Conservation (phyloP, 2,888 invertebrate genomes). For the Chesias legatella region DNA sequence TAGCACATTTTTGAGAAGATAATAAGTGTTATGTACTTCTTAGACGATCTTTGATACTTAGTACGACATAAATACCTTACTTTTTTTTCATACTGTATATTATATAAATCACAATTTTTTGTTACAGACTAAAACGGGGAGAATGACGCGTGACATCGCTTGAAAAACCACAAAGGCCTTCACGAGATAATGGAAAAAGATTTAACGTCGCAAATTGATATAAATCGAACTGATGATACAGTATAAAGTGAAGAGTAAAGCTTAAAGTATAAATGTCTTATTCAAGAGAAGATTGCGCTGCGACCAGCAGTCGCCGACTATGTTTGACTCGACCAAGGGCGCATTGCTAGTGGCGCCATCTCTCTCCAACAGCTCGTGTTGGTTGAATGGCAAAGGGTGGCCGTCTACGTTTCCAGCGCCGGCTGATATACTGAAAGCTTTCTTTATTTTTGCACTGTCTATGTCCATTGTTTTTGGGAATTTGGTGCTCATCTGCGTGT, state of each 20-base stretch:
- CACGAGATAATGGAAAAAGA: slow-evolving; percentile 23
- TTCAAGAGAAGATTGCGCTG: slow-evolving; percentile 68
- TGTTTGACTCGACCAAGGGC: slow-evolving; percentile 84
- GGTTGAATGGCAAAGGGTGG: slow-evolving; percentile 84
- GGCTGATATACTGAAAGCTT: slow-evolving; percentile 87
- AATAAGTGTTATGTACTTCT: no score
- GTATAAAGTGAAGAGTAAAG: slow-evolving; percentile 30
- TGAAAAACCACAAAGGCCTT: slow-evolving; percentile 9
- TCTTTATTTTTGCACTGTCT: slow-evolving; percentile 87
- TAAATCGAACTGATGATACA: slow-evolving; percentile 24
- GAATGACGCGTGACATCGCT: slow-evolving; percentile 16
- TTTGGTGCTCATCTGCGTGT: slow-evolving; percentile 88
- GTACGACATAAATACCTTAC: no score
- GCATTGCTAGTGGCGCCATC: slow-evolving; percentile 89
- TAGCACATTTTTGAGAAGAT: no score
- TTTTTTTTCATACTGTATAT: no score
- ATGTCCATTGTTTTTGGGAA: slow-evolving; percentile 90
- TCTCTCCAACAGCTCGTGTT: slow-evolving; percentile 91
- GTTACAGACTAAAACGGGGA: slow-evolving; percentile 35
- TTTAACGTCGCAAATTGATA: slow-evolving; percentile 21
- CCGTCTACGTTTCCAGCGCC: slow-evolving; percentile 83
- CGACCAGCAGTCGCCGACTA: slow-evolving; percentile 72
- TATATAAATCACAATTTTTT: slow-evolving; percentile 24
- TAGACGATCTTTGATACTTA: no score
- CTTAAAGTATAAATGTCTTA: slow-evolving; percentile 74